Conservation (phyloP, 2,888 invertebrate genomes). For the Agrochola circellaris region DNA sequence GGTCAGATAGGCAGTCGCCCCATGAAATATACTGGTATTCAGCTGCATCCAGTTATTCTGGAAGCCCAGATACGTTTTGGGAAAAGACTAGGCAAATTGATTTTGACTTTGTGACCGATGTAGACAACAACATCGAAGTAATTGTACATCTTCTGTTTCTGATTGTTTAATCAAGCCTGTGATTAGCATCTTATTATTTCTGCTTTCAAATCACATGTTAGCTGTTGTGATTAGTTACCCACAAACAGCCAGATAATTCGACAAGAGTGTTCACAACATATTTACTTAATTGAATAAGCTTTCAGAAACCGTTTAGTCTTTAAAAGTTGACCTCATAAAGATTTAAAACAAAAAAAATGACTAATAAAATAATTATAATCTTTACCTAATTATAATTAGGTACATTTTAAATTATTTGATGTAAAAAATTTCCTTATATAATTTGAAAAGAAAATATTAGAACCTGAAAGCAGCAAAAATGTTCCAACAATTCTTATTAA, state of each 20-base stretch:
- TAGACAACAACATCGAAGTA: not conserved
- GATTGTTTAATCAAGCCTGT: not conserved
- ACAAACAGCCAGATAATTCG: not conserved
- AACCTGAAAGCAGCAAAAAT: not conserved
- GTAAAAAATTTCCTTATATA: not conserved
- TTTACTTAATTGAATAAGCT: not conserved
- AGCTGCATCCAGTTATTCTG: not conserved
- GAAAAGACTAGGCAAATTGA: not conserved
- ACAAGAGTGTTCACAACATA: not conserved
- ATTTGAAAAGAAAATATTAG: not conserved
- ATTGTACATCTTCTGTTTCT: not conserved
- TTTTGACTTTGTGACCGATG: not conserved
- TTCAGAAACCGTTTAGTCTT: not conserved
- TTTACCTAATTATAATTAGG: too few species aligned
- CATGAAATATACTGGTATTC: not conserved
- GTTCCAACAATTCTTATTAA: conserved; percentile 2
- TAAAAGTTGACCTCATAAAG: not conserved
- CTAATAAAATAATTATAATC: not conserved
- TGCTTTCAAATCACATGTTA: not conserved
- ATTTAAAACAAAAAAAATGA: not conserved
- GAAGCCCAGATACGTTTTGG: not conserved
- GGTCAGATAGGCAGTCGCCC: not conserved
- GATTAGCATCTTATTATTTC: not conserved
- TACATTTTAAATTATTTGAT: not conserved
- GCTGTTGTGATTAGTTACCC: not conserved